Base-by-base conservation (phyloP, 2,888 invertebrate genomes). In the Pegoplata infirma region DNA sequence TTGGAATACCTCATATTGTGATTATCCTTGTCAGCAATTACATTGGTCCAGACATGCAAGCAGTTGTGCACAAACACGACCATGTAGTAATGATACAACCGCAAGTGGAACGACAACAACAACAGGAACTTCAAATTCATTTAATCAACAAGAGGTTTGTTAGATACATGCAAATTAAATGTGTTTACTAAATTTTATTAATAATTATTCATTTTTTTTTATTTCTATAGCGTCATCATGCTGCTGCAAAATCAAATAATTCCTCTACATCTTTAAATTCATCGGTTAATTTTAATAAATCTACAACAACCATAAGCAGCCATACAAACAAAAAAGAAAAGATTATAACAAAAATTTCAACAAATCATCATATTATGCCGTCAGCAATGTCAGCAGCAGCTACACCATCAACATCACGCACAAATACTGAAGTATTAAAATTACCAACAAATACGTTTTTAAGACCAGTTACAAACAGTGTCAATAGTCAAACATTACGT, bases 1-100 rank as follows among this genome's bases (percentile, higher is more conserved):
- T 87, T 98, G 98, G 97, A 98, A 97, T 90, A 97, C 97, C 0
- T 94, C 96, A 64, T 98, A 98, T 89, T 98, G 98, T 89, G 95
- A 96, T 90, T 94, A 95, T 87, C 92, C 93, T 1, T 98, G 98
- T 85, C 97, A 97, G 89, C 93, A 95, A 85, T 91, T 93, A 82
- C 97, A 97, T 89, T 97, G 97, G 97, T 89, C 93, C 0, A 90
- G 91, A 7, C 97, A 97, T 88, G 93, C 88, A 2, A 23, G 76
- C 3, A 76, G 78, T 14, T 88, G 88, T 78, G 84, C 84, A 2
- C 88, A 88, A 81, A 82, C 81, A 5, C 81, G 82, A 21, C 56
- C 79, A 23, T 73, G 40, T 64, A 14, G 32, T 51, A 49, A 80
- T 53, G 51, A 81, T 44, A 56, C 49, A 12, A 25, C n/a, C n/a